These are phyloP conservation scores for Macropodus opercularis DNA, from an alignment of 2,797 vertebrate species.

Conservation along the genomic window DNA sequence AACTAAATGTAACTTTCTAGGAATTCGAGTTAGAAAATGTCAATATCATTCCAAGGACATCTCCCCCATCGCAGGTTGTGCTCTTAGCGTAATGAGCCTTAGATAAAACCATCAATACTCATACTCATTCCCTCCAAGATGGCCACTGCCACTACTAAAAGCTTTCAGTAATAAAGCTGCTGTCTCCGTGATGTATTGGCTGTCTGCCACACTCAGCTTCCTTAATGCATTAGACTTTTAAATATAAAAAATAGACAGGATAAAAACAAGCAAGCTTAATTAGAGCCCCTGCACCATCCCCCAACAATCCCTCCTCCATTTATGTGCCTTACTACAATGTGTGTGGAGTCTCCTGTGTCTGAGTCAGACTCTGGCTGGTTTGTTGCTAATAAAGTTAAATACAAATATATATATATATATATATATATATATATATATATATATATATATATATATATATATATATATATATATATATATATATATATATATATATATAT, in stretches of 20 bases:
- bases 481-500: too few species aligned
- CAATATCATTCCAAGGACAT: conserved; percentile 82
- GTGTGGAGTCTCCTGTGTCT: conserved; percentile 2
- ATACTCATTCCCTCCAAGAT: conserved; percentile 71
- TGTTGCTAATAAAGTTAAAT: conserved; percentile 3
- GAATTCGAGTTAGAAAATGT: conserved; percentile 46
- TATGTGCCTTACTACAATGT: conserved; percentile 7
- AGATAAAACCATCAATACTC: conserved; percentile 85
- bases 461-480: too few species aligned
- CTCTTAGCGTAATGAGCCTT: conserved; percentile 85
- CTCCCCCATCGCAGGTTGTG: conserved; percentile 65
- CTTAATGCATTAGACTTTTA: conserved; percentile 63
- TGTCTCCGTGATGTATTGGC: conserved; percentile 74
- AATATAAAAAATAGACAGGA: conserved; percentile 22
- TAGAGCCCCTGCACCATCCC: conserved; percentile 21
- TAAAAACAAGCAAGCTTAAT: conserved; percentile 45
- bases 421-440: too few species aligned
- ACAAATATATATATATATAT: neutral
- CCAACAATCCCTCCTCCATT: neutral
- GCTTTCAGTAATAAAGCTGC: conserved; percentile 81
- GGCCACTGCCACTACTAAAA: conserved; percentile 76
- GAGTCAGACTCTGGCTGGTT: neutral
- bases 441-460: too few species aligned
- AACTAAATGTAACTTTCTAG: conserved; percentile 45
- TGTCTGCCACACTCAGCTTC: conserved; percentile 64